These are phyloP conservation scores for Gymnocheta viridis DNA, from an alignment of 2,888 invertebrate genomes.

Conservation along the genomic window DNA sequence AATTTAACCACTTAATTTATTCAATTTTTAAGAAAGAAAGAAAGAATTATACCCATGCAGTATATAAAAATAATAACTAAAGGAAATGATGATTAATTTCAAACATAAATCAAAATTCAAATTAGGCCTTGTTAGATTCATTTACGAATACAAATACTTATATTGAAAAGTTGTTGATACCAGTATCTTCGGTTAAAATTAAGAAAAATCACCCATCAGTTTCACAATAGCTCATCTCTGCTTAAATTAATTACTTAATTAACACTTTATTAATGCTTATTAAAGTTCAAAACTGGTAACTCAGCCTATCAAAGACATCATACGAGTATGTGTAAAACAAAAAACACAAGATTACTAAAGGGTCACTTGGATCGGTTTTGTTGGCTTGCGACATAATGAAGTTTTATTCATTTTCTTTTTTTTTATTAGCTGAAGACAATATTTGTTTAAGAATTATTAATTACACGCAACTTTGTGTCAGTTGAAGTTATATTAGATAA, in stretches of 20 bases:
- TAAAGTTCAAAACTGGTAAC: background rate
- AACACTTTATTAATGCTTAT: slow-evolving; percentile 23
- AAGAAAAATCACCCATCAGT: background rate
- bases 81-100: background rate
- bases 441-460: background rate
- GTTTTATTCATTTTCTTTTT: background rate
- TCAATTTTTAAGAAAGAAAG: background rate
- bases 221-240: no score
- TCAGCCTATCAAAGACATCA: background rate
- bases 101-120: slow-evolving; percentile 6
- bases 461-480: background rate
- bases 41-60: no score
- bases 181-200: background rate
- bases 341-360: background rate
- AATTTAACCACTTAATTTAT: slow-evolving; percentile 3
- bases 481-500: background rate
- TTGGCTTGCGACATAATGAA: background rate
- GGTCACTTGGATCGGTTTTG: background rate
- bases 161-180: background rate
- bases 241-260: slow-evolving; percentile 29
- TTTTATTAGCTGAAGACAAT: background rate
- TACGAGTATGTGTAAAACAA: background rate
- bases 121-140: background rate
- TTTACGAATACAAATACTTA: background rate
- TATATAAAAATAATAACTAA: background rate